These are phyloP conservation scores for Mystacornis crossleyi DNA, from an alignment of 2,113 vertebrate genomes.

Conservation along the genomic window DNA sequence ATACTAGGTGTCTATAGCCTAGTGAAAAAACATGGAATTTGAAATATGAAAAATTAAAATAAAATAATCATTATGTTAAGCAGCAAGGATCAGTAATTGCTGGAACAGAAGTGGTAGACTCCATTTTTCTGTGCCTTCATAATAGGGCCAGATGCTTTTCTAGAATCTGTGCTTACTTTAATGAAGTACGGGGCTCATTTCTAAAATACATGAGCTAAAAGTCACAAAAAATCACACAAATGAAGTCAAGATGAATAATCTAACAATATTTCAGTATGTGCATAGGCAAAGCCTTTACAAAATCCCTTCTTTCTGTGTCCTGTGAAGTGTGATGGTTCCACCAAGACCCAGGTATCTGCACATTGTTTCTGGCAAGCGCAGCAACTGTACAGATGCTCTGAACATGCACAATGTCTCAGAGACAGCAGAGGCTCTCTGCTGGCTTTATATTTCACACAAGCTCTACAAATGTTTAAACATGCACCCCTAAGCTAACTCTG, in stretches of 20 bases:
- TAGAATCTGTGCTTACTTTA: not conserved
- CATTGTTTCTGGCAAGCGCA: not conserved
- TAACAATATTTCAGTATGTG: not conserved
- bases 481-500: not conserved
- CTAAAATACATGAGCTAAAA: not conserved
- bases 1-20: not conserved
- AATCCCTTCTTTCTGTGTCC: not conserved
- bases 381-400: not conserved
- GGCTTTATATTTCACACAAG: not conserved
- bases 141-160: not conserved
- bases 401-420: accelerated
- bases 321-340: not conserved
- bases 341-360: not conserved
- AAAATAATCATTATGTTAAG: not conserved
- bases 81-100: not conserved
- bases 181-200: not conserved
- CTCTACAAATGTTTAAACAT: not conserved
- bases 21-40: not conserved
- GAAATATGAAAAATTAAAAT: not conserved
- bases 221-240: not conserved
- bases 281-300: not conserved
- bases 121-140: not conserved
- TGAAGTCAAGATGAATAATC: not conserved
- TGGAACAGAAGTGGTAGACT: not conserved
- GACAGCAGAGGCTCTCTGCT: not conserved